Evolutionary conservation across 2,113 vertebrate genomes (phyloP).

Genomic region (Forbesichthys papilliferus): DNA sequence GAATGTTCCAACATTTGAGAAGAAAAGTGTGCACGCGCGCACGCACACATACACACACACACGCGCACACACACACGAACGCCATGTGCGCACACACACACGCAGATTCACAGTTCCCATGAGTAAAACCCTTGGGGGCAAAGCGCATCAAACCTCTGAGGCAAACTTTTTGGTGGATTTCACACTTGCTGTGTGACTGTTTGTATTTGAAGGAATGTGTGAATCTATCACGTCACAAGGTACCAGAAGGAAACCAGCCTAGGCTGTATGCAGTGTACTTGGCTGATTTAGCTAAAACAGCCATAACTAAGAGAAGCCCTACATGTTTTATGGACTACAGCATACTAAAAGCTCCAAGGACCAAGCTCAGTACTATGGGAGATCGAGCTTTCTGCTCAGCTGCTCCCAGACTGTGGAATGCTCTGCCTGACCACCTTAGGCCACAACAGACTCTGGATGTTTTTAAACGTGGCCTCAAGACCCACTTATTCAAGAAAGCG

Average conservation of each 20-base stretch:
- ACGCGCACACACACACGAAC: conserved; percentile 11
- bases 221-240: conserved; percentile 33
- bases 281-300: background rate
- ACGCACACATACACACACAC: conserved; percentile 15
- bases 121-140: conserved; percentile 44
- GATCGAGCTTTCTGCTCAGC: too few species aligned
- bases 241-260: conserved; percentile 21
- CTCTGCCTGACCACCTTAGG: too few species aligned
- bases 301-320: too few species aligned
- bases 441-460: too few species aligned
- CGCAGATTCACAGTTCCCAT: conserved; percentile 45
- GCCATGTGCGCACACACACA: conserved; percentile 4
- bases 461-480: too few species aligned
- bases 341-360: too few species aligned
- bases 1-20: conserved; percentile 31
- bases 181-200: conserved; percentile 11
- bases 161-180: conserved; percentile 18
- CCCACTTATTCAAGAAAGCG: too few species aligned
- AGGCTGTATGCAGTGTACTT: conserved; percentile 16
- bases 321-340: too few species aligned
- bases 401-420: too few species aligned
- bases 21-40: conserved; percentile 11
- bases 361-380: too few species aligned
- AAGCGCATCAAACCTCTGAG: conserved; percentile 45
- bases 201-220: conserved; percentile 16